Conservation (phyloP, 2,888 invertebrate genomes). For the Eulithis testata region DNA sequence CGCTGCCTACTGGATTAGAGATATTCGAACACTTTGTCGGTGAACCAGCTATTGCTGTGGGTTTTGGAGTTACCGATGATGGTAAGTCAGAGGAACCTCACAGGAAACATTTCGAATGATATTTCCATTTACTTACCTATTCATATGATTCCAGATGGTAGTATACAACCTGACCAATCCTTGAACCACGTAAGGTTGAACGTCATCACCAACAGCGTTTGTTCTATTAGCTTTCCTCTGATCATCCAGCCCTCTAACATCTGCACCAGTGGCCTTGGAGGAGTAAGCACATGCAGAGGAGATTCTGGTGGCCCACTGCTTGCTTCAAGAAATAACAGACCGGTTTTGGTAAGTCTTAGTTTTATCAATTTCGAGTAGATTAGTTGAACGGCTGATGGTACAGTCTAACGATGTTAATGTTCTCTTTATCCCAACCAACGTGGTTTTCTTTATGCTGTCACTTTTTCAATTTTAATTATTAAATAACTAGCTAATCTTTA, state of each 20-base stretch:
- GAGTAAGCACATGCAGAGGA: slow-evolving; percentile 56
- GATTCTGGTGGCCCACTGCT: slow-evolving; percentile 70
- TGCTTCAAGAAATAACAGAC: slow-evolving; percentile 37
- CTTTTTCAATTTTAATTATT: too few relatives aligned
- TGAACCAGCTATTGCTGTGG: slow-evolving; percentile 51
- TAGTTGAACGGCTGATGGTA: too few relatives aligned
- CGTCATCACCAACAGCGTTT: slow-evolving; percentile 56
- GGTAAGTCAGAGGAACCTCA: slow-evolving; percentile 42
- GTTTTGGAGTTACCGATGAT: slow-evolving; percentile 55
- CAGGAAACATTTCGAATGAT: too few relatives aligned
- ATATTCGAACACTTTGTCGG: slow-evolving; percentile 47
- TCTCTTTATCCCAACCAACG: too few relatives aligned
- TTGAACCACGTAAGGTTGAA: slow-evolving; percentile 49
- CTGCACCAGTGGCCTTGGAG: slow-evolving; percentile 58
- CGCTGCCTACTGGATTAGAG: slow-evolving; percentile 50
- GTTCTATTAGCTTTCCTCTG: slow-evolving; percentile 46
- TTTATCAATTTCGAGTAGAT: background rate
- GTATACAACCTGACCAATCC: slow-evolving; percentile 41
- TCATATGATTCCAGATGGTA: slow-evolving; percentile 36
- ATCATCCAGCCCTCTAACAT: slow-evolving; percentile 54
- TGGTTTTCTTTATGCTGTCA: too few relatives aligned
- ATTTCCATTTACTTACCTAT: too few relatives aligned
- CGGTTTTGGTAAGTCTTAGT: slow-evolving; percentile 51
- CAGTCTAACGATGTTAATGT: too few relatives aligned
- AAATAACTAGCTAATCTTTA: too few relatives aligned